These are phyloP conservation scores for Cynoglossus semilaevis DNA, from an alignment of 2,113 vertebrate genomes.

Conservation along the genomic window DNA sequence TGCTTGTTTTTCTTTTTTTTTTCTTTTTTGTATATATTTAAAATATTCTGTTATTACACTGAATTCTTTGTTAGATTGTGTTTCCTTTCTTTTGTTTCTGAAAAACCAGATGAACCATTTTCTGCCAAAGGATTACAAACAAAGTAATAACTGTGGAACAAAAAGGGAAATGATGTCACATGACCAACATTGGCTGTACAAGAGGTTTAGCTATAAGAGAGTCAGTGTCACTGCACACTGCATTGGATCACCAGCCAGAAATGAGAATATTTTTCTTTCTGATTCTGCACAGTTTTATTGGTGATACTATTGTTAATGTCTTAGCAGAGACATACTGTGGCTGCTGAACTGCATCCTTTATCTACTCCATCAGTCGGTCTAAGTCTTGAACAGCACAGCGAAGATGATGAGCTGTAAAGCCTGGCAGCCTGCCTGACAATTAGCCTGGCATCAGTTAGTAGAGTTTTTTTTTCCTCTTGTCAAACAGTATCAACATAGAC, in stretches of 20 bases:
- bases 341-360: constrained; percentile 21
- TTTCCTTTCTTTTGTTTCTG: no score
- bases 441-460: constrained; percentile 43
- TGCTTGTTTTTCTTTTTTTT: background rate
- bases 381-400: constrained; percentile 31
- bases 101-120: no score
- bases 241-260: no score
- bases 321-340: constrained; percentile 22
- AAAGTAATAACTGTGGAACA: no score
- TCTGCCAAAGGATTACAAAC: no score
- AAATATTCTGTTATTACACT: no score
- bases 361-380: constrained; percentile 22
- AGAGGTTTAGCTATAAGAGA: no score
- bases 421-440: constrained; percentile 30
- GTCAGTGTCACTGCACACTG: no score
- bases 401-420: constrained; percentile 37
- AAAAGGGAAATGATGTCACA: no score
- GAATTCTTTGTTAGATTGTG: no score
- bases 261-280: no score
- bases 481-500: constrained; percentile 37
- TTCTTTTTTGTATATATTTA: background rate
- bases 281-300: constrained; percentile 4
- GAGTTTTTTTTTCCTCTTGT: constrained; percentile 11
- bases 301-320: background rate
- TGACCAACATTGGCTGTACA: no score